These are phyloP conservation scores for Platanista minor DNA, from an alignment of 2,113 vertebrate genomes.

Conservation along the genomic window DNA sequence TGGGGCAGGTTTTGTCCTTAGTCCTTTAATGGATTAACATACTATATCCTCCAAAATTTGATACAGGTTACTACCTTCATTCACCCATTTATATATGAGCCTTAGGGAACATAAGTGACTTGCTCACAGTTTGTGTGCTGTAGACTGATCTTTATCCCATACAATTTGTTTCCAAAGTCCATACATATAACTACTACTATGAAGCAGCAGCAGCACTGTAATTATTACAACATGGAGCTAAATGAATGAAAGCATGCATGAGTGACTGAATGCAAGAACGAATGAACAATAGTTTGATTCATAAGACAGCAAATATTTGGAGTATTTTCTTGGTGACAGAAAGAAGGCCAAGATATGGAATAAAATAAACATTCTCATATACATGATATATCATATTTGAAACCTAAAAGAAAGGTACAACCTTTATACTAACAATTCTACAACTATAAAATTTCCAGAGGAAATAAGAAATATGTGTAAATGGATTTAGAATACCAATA, in stretches of 20 bases:
- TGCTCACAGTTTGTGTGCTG: neutral
- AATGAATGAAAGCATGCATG: neutral
- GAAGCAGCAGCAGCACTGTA: neutral
- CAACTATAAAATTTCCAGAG: neutral
- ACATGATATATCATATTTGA: neutral
- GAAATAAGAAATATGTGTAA: neutral
- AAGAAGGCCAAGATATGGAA: neutral
- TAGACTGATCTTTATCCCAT: neutral
- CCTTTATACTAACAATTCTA: neutral
- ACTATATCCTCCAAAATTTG: neutral
- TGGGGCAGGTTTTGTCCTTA: neutral
- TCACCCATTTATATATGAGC: neutral
- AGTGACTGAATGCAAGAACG: neutral
- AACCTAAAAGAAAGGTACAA: neutral
- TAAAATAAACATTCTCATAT: neutral
- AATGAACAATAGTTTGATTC: neutral
- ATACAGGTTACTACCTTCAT: neutral
- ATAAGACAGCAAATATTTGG: neutral
- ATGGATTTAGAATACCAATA: neutral
- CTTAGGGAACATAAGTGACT: neutral
- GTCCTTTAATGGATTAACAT: neutral
- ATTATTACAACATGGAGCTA: neutral
- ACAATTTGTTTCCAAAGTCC: neutral
- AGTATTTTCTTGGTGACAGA: neutral
- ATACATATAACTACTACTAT: neutral